phyloP scores from a whole-genome alignment of 64 coral and sea anemone species.

The Montipora sp. region DNA sequence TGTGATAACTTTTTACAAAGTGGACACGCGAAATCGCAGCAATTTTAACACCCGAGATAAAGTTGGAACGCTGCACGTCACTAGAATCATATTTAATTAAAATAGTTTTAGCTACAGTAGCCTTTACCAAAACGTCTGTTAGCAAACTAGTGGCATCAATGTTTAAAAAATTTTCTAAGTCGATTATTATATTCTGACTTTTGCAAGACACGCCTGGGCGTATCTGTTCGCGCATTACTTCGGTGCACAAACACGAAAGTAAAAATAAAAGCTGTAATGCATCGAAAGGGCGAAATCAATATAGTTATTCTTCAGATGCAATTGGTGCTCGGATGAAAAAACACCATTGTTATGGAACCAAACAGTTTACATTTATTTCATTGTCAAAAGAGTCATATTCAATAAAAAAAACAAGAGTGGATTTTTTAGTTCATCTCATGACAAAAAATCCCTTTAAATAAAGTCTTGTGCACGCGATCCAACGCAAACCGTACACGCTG shows the following conservation, averaged over 20 bases:
- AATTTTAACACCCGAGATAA: background rate
- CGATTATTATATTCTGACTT: too few species aligned
- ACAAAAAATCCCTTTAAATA: too few species aligned
- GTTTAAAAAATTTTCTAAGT: too few species aligned
- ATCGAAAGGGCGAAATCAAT: background rate
- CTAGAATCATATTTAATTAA: background rate
- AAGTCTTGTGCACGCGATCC: too few species aligned
- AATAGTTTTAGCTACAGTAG: too few species aligned
- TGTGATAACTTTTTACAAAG: background rate
- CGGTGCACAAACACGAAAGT: background rate
- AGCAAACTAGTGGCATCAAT: too few species aligned
- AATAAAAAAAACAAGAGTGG: too few species aligned
- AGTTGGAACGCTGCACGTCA: conserved; percentile 5
- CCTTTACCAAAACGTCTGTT: too few species aligned
- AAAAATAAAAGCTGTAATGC: background rate
- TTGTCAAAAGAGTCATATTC: too few species aligned
- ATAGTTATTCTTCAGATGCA: background rate
- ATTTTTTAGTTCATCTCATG: too few species aligned
- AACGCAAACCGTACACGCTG: too few species aligned
- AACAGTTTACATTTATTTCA: too few species aligned
- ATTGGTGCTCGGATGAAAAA: background rate
- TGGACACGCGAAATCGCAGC: background rate
- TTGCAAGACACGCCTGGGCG: background rate
- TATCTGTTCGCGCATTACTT: background rate
- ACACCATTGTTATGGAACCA: background rate